Conservation (phyloP, 2,113 vertebrate genomes). For the Ifrita kowaldi region DNA sequence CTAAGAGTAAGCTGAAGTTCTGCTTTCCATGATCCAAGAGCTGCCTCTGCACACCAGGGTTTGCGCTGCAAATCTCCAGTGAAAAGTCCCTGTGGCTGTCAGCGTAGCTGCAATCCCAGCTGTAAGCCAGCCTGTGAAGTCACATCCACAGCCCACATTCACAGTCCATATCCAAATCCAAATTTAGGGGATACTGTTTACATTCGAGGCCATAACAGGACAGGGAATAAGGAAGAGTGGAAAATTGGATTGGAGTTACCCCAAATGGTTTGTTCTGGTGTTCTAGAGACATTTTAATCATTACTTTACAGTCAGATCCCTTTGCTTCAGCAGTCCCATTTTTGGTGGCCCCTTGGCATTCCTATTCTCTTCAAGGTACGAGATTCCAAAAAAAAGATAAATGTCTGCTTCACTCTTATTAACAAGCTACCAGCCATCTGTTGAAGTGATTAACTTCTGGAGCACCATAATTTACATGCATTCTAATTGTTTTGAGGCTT, state of each 20-base stretch:
- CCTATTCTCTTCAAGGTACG: neutral
- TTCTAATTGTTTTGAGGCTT: constrained; percentile 48
- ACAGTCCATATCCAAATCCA: neutral
- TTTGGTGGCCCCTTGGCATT: neutral
- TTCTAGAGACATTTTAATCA: neutral
- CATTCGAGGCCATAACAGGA: neutral
- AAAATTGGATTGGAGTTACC: neutral
- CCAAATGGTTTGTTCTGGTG: neutral
- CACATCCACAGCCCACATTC: neutral
- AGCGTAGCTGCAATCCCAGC: neutral
- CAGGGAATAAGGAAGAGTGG: neutral
- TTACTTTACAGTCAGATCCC: neutral
- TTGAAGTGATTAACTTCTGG: constrained; percentile 33
- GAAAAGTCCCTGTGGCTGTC: neutral
- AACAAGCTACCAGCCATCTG: constrained; percentile 5
- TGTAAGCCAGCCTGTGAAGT: neutral
- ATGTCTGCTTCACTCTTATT: neutral
- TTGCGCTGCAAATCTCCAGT: neutral
- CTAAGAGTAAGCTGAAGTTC: neutral
- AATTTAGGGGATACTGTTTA: neutral
- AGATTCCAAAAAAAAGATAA: neutral
- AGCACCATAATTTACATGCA: constrained; percentile 1
- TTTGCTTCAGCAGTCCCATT: neutral
- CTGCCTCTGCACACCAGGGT: neutral
- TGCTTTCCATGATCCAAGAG: neutral